A percentile compares a stretch with the other conserved stretches of the same genome.
phyloP scores from a whole-genome alignment of 2,113 vertebrate genomes.

The Mionectes macconnelli region DNA sequence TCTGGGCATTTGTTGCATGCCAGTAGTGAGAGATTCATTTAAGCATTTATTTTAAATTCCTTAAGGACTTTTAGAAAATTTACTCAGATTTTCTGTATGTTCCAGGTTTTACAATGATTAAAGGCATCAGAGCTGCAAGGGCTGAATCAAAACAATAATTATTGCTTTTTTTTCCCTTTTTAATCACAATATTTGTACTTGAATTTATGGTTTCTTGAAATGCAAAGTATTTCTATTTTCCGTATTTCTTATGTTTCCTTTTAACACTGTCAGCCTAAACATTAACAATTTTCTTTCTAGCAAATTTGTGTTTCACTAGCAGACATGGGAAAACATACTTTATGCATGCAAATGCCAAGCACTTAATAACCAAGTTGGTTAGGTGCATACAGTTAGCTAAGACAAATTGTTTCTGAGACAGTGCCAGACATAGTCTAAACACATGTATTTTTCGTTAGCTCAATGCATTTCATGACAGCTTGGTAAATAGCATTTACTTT shows the following conservation, averaged over 20 bases:
- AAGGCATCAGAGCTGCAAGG: neutral
- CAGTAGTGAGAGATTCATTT: constrained; percentile 4
- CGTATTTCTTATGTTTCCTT: neutral
- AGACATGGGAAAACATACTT: neutral
- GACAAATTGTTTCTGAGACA: neutral
- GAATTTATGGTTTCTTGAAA: neutral
- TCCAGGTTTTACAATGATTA: neutral
- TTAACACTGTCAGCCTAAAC: neutral
- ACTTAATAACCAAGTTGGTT: neutral
- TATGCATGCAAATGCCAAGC: neutral
- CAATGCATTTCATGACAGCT: neutral
- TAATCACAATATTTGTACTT: neutral
- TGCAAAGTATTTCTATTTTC: neutral
- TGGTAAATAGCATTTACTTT: neutral
- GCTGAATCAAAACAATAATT: neutral
- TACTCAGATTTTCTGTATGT: neutral
- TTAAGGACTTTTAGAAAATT: neutral
- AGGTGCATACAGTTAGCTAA: neutral
- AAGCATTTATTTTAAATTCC: constrained; percentile 37
- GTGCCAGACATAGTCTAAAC: neutral
- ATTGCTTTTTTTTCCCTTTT: neutral
- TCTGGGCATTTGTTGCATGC: constrained; percentile 22
- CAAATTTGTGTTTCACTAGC: neutral
- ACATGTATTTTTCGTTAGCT: neutral
- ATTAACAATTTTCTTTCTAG: neutral